phyloP scores from a whole-genome alignment of 2,113 vertebrate species.

The Amblyornis subalaris region DNA sequence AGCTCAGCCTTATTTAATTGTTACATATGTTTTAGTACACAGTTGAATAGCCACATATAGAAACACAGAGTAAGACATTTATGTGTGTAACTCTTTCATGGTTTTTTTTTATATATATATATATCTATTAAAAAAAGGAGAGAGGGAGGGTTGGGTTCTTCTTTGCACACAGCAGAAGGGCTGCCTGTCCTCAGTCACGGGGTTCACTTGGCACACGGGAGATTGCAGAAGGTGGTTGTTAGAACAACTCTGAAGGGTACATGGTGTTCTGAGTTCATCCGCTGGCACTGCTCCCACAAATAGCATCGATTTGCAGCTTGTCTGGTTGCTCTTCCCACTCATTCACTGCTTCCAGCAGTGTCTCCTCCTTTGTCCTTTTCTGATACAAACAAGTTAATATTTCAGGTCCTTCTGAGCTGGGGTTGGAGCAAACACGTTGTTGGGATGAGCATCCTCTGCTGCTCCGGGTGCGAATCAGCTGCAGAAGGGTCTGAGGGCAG shows the following conservation, averaged over 20 bases:
- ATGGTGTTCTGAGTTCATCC: neutral
- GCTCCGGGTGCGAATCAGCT: neutral
- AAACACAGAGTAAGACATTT: no score
- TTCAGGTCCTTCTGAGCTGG: neutral
- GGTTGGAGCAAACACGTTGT: neutral
- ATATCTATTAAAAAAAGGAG: neutral
- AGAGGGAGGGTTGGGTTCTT: neutral
- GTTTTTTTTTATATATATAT: neutral
- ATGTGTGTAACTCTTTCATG: neutral
- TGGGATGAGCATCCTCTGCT: neutral
- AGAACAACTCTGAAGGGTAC: slow-evolving; percentile 28
- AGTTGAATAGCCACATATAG: neutral
- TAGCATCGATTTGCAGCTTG: slow-evolving; percentile 30
- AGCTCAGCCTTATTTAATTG: neutral
- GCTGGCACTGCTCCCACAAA: slow-evolving; percentile 26
- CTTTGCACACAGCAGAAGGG: neutral
- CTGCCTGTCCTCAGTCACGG: neutral
- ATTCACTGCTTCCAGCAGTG: slow-evolving; percentile 33
- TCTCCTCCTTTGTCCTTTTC: slow-evolving; percentile 46
- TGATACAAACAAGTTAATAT: neutral
- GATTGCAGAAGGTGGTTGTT: slow-evolving; percentile 19
- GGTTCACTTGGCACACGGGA: slow-evolving; percentile 30
- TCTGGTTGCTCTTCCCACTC: slow-evolving; percentile 54
- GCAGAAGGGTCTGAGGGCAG: neutral
- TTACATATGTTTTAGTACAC: neutral